Conservation (phyloP, 1,140 invertebrate species). For the Drosophila parabipectinata region DNA sequence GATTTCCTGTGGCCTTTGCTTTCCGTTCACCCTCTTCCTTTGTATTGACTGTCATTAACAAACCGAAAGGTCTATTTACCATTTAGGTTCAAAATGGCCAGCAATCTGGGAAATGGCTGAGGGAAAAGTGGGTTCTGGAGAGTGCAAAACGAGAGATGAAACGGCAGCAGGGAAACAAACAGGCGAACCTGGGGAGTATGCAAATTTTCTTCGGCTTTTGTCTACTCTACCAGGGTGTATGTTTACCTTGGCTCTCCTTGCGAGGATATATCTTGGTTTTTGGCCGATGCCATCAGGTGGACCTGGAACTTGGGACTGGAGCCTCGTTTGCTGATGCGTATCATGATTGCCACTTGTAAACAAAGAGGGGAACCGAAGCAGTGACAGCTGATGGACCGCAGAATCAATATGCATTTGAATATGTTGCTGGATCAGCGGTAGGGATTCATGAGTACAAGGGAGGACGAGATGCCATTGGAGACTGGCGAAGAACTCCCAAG, state of each 20-base stretch:
- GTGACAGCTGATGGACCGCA: slow-evolving; percentile 59
- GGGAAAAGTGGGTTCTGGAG: slow-evolving; percentile 29
- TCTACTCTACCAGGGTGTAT: slow-evolving; percentile 56
- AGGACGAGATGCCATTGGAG: not conserved
- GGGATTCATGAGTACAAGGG: not conserved
- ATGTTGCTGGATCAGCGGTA: slow-evolving; percentile 28
- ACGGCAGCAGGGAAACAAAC: slow-evolving; percentile 13
- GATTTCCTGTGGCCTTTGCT: slow-evolving; percentile 23
- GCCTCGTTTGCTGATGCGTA: slow-evolving; percentile 66
- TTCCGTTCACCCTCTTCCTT: not conserved
- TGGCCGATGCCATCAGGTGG: slow-evolving; percentile 51
- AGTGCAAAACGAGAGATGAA: slow-evolving; percentile 32
- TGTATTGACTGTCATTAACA: slow-evolving; percentile 42
- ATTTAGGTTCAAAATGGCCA: slow-evolving; percentile 47
- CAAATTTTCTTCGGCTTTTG: slow-evolving; percentile 66
- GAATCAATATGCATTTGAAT: slow-evolving; percentile 82
- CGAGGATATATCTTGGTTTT: slow-evolving; percentile 29
- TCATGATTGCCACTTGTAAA: slow-evolving; percentile 74
- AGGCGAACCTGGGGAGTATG: slow-evolving; percentile 34
- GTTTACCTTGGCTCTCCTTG: slow-evolving; percentile 21
- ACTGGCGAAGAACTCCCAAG: slow-evolving; percentile 11
- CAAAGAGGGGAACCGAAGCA: slow-evolving; percentile 21
- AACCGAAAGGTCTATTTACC: slow-evolving; percentile 39
- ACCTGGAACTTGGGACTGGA: slow-evolving; percentile 28
- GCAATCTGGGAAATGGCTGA: slow-evolving; percentile 31